Evolutionary conservation across 2,113 vertebrate species (phyloP), one percentile per base, ranked within the genome.

Genomic region (Epinephelus moara): DNA sequence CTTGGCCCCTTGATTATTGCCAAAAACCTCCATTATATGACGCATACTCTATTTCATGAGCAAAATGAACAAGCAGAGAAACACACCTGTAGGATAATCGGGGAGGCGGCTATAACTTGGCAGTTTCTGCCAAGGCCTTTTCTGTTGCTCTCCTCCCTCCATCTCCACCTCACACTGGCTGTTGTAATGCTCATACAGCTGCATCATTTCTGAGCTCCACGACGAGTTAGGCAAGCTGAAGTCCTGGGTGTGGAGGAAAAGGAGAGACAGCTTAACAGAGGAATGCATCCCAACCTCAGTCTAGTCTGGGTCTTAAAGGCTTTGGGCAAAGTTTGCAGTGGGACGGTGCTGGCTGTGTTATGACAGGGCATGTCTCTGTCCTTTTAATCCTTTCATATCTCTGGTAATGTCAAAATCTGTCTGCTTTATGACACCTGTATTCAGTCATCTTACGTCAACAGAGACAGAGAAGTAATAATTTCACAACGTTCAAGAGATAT

Each of bases 161-260:
- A 68, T 80, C 70, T 92, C 87, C 0, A 66, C 68, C 72, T 94
- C 94, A 71, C 95, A 95, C 81, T 94, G 92, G 55, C 93, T 93
- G 80, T 91, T 91, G 62, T 96, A 96, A 27, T 93, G 89, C 1
- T 96, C 88, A 40, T 96, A 97, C 60, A 96, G 63, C 9, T 66
- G 70, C 88, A 79, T 77, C 95, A 97, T 96, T 59, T 96, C 96
- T 15, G 92, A 61, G 57, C 90, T 89, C 97, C 97, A 98, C 4
- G 96, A 96, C 2, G 95, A 75, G 78, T 98, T 97, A 2, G 97
- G 97, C 47, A 96, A 79, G 70, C 96, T 95, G 50, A 94, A 95
- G 81, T 98, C 96, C 33, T 92, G 92, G 82, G 64, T 18, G 73
- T 82, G 1, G n/a, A 68, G 18, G 25, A 77, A 33, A 86, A 88